Percentiles rank a stretch among this genome's conserved stretches.
phyloP scores from a whole-genome alignment of 2,888 invertebrate genomes.

The Agapetus fuscipes region DNA sequence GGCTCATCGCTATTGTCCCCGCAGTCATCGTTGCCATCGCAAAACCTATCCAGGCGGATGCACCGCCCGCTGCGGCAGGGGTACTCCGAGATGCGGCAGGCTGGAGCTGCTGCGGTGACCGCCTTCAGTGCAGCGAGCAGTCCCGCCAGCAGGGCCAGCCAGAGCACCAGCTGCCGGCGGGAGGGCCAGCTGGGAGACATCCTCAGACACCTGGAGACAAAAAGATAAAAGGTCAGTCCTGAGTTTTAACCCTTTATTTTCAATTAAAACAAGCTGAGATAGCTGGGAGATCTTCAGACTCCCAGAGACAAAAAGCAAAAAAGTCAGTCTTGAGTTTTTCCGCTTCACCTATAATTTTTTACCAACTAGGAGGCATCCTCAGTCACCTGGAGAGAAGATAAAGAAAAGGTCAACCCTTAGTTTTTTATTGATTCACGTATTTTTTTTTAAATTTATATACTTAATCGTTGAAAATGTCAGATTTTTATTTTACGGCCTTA shows the following conservation, averaged over 20 bases:
- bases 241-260: too few species aligned
- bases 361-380: slow-evolving; percentile 21
- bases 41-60: slow-evolving; percentile 76
- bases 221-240: not conserved
- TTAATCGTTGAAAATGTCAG: too few species aligned
- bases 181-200: slow-evolving; percentile 23
- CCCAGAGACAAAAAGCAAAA: too few species aligned
- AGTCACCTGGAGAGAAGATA: slow-evolving; percentile 5
- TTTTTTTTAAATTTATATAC: too few species aligned
- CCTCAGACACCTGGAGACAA: slow-evolving; percentile 5
- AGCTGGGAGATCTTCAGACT: too few species aligned
- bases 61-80: slow-evolving; percentile 61
- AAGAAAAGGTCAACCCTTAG: not conserved
- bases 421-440: too few species aligned
- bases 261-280: too few species aligned
- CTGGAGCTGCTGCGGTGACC: slow-evolving; percentile 35
- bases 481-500: too few species aligned
- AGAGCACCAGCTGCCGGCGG: too few species aligned
- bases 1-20: slow-evolving; percentile 82
- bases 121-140: slow-evolving; percentile 24
- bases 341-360: too few species aligned
- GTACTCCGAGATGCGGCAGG: slow-evolving; percentile 71
- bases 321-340: too few species aligned
- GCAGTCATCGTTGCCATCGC: slow-evolving; percentile 78
- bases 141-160: slow-evolving; percentile 27